Evolutionary conservation across 2,797 vertebrate species (phyloP), one percentile per base, ranked within the genome.

Genomic region (Gymnothorax javanicus): DNA sequence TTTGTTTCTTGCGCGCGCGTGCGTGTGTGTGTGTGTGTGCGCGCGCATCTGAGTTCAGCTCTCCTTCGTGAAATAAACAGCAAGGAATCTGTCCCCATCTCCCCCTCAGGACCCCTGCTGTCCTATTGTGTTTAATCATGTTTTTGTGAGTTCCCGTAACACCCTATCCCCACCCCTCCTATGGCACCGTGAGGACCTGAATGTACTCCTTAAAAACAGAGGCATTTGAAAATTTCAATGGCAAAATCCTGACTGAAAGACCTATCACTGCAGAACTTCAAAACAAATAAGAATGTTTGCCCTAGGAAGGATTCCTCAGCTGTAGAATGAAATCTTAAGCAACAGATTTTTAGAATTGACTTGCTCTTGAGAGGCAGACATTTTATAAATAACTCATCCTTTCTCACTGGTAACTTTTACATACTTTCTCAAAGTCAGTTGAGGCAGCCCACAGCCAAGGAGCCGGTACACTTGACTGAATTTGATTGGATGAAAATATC

Each of bases 171-270:
- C 73, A 56, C 59, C 20, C 56, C 58, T 67, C 77, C 71, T 56
- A 85, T 85, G 86, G 83, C 83, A 85, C 86, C 79, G 71, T 62
- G 86, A 62, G n/a, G 23, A 77, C 77, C 77, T 84, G 7, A 73
- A 67, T 62, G 73, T 84, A 62, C 58, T 20, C 58, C 75, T 84
- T 85, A 87, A 64, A 87, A 87, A 62, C 86, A 43, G 9, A 9
- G 25, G 83, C 59, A 15, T 79, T 83, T 81, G 73, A 87, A 87
- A 81, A 83, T 13, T 87, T 77, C 60, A 84, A 77, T 75, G 52
- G 86, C 86, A 87, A 84, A 79, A 52, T 52, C 75, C 56, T 50
- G 56, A 79, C 52, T 79, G n/a, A 54, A 9, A 7, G 20, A 54
- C n/a, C 15, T 56, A 8, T 54, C n/a, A 1, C 75, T 79, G 20